phyloP scores from a whole-genome alignment of 1,140 invertebrate species.

The Centruroides sculpturatus region DNA sequence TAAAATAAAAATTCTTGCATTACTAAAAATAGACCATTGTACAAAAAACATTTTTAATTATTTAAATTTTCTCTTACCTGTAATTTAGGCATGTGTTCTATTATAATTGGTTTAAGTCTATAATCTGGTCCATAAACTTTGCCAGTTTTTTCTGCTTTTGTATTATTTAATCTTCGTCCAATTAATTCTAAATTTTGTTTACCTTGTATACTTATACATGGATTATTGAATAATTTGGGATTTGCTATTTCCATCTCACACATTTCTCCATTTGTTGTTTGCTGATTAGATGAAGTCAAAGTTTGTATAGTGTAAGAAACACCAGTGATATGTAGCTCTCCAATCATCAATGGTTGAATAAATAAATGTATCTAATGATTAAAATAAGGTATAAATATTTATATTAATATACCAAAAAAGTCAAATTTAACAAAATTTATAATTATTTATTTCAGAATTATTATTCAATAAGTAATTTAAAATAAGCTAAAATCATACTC shows the following conservation, averaged over 20 bases:
- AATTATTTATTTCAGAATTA: too few relatives aligned
- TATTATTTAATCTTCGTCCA: constrained; percentile 31
- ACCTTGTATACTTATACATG: constrained; percentile 23
- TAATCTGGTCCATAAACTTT: constrained; percentile 32
- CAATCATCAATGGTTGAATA: constrained; percentile 23
- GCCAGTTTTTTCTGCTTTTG: constrained; percentile 28
- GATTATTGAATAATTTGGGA: neutral
- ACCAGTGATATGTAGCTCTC: constrained; percentile 27
- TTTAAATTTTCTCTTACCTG: constrained; percentile 21
- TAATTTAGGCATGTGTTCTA: constrained; percentile 30
- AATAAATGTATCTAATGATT: too few relatives aligned
- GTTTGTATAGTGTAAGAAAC: constrained; percentile 26
- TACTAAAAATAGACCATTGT: constrained; percentile 1
- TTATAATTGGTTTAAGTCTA: constrained; percentile 30
- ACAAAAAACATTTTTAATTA: neutral
- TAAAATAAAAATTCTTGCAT: too few relatives aligned
- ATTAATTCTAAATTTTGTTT: constrained; percentile 31
- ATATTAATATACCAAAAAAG: too few relatives aligned
- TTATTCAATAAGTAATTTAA: too few relatives aligned
- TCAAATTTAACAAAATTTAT: too few relatives aligned
- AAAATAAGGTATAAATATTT: too few relatives aligned
- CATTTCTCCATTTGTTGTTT: neutral
- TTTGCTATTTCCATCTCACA: neutral
- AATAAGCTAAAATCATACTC: too few relatives aligned
- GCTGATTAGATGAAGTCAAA: constrained; percentile 2